Percentiles rank a stretch among this genome's conserved stretches.
Conservation (phyloP, 2,888 invertebrate genomes). For the Toxonevra muliebris region DNA sequence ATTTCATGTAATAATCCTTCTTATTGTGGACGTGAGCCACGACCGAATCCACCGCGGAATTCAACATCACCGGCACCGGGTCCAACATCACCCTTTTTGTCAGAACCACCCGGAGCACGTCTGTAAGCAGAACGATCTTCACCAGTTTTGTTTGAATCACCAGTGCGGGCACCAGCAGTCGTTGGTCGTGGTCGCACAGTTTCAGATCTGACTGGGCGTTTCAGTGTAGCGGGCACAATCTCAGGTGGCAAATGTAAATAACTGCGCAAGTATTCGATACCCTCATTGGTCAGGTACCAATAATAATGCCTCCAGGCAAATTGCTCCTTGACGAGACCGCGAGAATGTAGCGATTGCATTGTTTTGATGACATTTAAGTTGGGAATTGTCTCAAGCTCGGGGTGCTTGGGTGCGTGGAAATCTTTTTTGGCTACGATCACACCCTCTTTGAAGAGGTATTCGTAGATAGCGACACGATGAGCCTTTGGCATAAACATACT, state of each 20-base stretch:
- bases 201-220: constrained; percentile 88
- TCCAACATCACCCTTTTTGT: constrained; percentile 97
- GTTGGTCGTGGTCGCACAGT: constrained; percentile 81
- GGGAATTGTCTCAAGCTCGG: constrained; percentile 92
- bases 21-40: constrained; percentile 71
- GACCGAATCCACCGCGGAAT: constrained; percentile 87
- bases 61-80: constrained; percentile 93
- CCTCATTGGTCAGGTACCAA: constrained; percentile 97
- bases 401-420: constrained; percentile 97
- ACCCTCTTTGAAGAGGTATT: constrained; percentile 98
- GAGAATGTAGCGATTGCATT: constrained; percentile 94
- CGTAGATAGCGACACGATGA: constrained; percentile 95
- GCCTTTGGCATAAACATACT: constrained; percentile 99
- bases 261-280: constrained; percentile 94
- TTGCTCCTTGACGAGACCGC: constrained; percentile 98
- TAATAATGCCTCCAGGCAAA: constrained; percentile 99
- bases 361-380: constrained; percentile 99
- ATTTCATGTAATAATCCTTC: background rate
- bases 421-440: constrained; percentile 99
- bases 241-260: constrained; percentile 97
- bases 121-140: constrained; percentile 88
- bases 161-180: constrained; percentile 70
- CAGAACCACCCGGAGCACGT: constrained; percentile 78
- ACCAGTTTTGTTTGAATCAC: constrained; percentile 77
- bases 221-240: constrained; percentile 97